These are phyloP conservation scores for Charadrius vociferus DNA, from an alignment of 2,113 vertebrate genomes.

Conservation along the genomic window DNA sequence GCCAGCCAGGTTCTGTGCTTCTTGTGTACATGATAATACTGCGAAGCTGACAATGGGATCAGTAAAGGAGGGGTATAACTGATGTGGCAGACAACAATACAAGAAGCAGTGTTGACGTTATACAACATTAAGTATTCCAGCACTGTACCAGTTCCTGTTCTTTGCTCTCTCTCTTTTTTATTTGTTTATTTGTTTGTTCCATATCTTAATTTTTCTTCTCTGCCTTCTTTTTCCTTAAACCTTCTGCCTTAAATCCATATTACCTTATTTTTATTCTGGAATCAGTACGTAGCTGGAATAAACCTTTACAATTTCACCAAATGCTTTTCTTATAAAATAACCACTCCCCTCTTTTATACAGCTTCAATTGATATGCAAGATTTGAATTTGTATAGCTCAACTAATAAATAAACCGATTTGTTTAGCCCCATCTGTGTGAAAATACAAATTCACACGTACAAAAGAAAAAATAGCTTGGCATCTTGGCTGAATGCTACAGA, in stretches of 20 bases:
- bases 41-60: not conserved
- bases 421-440: slow-evolving; percentile 5
- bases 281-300: not conserved
- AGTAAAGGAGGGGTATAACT: not conserved
- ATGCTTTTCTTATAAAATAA: not conserved
- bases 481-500: not conserved
- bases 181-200: not conserved
- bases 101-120: not conserved
- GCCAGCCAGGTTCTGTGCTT: not conserved
- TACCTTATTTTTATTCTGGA: not conserved
- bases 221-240: not conserved
- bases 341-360: not conserved
- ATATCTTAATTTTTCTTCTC: not conserved
- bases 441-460: not conserved
- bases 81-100: not conserved
- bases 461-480: not conserved
- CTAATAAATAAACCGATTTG: not conserved
- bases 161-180: not conserved
- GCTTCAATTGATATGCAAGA: slow-evolving; percentile 20
- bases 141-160: not conserved
- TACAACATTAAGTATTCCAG: not conserved
- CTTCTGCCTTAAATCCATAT: not conserved
- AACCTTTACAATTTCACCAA: not conserved
- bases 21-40: not conserved
- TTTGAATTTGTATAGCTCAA: not conserved